These are phyloP conservation scores for Anseranas semipalmata DNA, from an alignment of 2,113 vertebrate species.

Conservation along the genomic window DNA sequence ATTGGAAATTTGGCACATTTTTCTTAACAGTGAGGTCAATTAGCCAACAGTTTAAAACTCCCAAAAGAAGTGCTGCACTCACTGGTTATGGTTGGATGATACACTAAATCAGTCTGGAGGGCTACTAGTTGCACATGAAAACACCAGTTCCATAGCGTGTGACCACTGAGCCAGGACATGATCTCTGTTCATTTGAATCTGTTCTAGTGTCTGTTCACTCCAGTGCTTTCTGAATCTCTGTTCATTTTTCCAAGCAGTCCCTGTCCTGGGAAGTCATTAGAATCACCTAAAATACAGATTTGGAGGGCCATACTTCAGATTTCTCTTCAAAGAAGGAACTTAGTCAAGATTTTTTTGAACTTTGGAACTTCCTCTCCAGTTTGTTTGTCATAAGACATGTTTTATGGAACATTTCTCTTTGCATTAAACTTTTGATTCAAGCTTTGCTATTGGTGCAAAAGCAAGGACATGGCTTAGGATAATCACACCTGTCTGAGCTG, in stretches of 20 bases:
- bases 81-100: background rate
- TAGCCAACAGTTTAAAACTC: background rate
- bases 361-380: background rate
- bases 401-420: background rate
- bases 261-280: background rate
- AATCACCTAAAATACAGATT: background rate
- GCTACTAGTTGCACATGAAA: background rate
- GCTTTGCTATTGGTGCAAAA: background rate
- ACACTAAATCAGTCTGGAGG: background rate
- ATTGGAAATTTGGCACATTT: background rate
- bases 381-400: rapidly evolving
- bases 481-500: background rate
- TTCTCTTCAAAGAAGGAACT: background rate
- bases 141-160: rapidly evolving
- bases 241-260: background rate
- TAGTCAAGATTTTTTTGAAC: background rate
- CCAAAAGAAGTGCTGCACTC: background rate
- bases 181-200: background rate
- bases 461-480: background rate
- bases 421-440: background rate
- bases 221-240: background rate
- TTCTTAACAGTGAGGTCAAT: background rate
- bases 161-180: background rate
- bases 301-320: background rate
- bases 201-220: too few relatives aligned